Base-by-base conservation (phyloP, 2,888 invertebrate species). In the Eupithecia abbreviata region DNA sequence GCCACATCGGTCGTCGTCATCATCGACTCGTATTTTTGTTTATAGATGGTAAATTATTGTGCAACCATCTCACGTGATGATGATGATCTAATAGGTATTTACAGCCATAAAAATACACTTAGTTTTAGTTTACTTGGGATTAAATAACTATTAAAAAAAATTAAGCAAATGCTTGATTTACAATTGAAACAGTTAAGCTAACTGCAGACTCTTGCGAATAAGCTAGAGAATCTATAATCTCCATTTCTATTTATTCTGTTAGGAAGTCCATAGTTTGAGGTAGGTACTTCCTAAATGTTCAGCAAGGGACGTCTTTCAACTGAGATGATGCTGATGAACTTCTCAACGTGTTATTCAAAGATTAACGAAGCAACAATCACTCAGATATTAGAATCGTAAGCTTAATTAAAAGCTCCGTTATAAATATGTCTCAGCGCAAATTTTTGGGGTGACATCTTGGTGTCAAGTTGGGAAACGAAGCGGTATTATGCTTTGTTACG, bases 391-490 rank as follows among this genome's bases (percentile, higher is more conserved):
- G 87, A 89, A 90, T 89, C 90, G 90, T 90, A 89, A 91, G 92
- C 92, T 91, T 92, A 92, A 93, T 93, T 93, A 92, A 90, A 92
- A 91, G 89, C 90, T 89, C 85, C 88, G 86, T 89, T 90, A 92
- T 90, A 91, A 92, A 90, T 88, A 88, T 89, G 89, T 90, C 87
- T 89, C 85, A 89, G 89, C 88, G 87, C 86, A 68, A 89, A 89
- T 84, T 86, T 83, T 87, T 89, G 91, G 90, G 90, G 88, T 90
- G 82, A 82, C 86, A 85, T 74, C 77, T 76, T 74, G 58, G 70
- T 79, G 84, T 4, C 74, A 86, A 87, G 82, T 76, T 30, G 83
- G 13, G 76, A 78, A 73, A 72, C 51, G 73, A 67, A 49, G 69
- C 69, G 69, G 30, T 47, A 45, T 68, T 7, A 47, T 42, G 15